Percentiles rank a stretch among this genome's conserved stretches.
These are phyloP conservation scores for Prionailurus viverrinus DNA, from an alignment of 2,113 vertebrate species.

Conservation along the genomic window DNA sequence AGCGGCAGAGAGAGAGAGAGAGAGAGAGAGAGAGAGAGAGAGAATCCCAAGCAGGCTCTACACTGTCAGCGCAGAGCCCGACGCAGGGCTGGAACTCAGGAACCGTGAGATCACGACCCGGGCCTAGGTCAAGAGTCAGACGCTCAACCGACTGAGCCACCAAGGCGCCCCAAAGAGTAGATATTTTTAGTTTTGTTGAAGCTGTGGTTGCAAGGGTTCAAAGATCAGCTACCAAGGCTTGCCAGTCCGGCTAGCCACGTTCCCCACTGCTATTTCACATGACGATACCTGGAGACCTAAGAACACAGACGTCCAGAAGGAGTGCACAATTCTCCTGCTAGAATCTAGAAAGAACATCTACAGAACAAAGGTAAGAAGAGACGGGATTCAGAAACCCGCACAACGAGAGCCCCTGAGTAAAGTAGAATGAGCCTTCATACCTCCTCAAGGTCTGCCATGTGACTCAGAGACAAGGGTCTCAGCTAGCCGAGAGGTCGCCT, in stretches of 20 bases:
- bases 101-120: no score
- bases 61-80: no score
- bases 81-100: no score
- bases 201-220: neutral
- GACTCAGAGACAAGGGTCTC: neutral
- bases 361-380: neutral
- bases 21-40: no score
- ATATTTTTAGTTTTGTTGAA: neutral
- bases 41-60: no score
- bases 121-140: no score
- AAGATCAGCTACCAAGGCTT: neutral
- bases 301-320: neutral
- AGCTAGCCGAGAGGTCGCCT: neutral
- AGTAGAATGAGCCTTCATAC: accelerated
- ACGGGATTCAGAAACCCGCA: neutral
- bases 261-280: neutral
- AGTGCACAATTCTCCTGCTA: neutral
- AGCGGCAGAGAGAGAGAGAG: no score
- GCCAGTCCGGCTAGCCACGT: neutral
- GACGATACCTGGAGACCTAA: neutral
- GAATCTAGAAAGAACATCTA: neutral
- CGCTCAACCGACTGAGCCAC: no score
- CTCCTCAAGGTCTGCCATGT: neutral
- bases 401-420: neutral
- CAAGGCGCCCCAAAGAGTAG: neutral